Percentiles rank a stretch among this genome's conserved stretches.
Conservation (phyloP, 1,140 invertebrate species). For the Formica exsecta region DNA sequence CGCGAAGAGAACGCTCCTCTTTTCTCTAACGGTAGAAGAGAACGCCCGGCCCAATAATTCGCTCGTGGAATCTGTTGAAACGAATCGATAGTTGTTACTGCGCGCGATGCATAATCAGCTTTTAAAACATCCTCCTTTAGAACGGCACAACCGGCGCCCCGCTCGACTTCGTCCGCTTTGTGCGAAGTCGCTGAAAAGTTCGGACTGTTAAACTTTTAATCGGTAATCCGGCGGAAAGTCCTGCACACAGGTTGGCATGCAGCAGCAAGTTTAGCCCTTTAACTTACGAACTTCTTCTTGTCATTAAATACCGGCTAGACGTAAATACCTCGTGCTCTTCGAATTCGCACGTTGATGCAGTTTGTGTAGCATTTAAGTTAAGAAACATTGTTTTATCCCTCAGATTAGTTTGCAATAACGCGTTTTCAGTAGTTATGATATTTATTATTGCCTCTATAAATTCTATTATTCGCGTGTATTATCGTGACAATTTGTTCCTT, state of each 20-base stretch:
- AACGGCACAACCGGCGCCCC: neutral
- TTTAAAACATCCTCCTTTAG: constrained; percentile 28
- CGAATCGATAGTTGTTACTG: constrained; percentile 39
- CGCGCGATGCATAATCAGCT: constrained; percentile 26
- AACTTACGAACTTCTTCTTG: constrained; percentile 51
- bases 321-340: constrained; percentile 31
- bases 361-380: constrained; percentile 11
- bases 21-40: neutral
- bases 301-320: constrained; percentile 43
- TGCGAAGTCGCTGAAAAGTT: constrained; percentile 55
- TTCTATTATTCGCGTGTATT: neutral
- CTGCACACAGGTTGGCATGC: constrained; percentile 34
- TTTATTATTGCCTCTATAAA: neutral
- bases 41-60: constrained; percentile 8
- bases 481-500: neutral
- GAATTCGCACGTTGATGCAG: constrained; percentile 27
- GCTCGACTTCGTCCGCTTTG: constrained; percentile 32
- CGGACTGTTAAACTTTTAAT: constrained; percentile 60
- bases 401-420: neutral
- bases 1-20: neutral
- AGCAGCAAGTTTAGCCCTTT: constrained; percentile 48
- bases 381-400: constrained; percentile 15
- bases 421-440: neutral
- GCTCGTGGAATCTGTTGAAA: constrained; percentile 12
- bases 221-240: constrained; percentile 49